phyloP scores from a whole-genome alignment of 1,140 invertebrate genomes.

The Cherax destructor region DNA sequence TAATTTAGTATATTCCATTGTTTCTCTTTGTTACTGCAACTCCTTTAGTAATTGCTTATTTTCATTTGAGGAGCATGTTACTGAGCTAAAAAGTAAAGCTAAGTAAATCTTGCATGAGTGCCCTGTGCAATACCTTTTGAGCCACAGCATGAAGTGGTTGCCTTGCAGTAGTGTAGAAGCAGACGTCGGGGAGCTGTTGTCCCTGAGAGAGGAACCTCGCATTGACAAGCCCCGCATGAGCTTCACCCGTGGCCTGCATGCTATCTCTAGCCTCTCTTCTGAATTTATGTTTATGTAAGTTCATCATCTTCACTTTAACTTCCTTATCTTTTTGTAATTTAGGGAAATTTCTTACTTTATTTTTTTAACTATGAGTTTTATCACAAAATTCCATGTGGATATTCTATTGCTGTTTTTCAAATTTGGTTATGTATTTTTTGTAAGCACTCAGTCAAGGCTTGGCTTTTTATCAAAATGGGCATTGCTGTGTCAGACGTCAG shows the following conservation, averaged over 20 bases:
- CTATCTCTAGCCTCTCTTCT: slow-evolving; percentile 40
- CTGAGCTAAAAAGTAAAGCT: neutral
- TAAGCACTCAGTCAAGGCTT: too few relatives aligned
- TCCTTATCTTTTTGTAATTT: neutral
- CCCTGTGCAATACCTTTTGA: neutral
- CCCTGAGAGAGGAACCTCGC: neutral
- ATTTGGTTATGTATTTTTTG: too few relatives aligned
- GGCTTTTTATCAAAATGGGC: too few relatives aligned
- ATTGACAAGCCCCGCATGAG: slow-evolving; percentile 28
- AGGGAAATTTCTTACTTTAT: too few relatives aligned
- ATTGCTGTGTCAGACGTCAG: too few relatives aligned
- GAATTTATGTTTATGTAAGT: slow-evolving; percentile 49
- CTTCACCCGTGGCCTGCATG: slow-evolving; percentile 43
- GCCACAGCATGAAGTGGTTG: slow-evolving; percentile 10
- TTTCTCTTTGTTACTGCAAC: neutral
- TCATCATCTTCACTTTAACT: neutral
- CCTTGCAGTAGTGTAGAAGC: slow-evolving; percentile 41
- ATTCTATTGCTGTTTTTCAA: too few relatives aligned
- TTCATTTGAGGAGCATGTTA: neutral
- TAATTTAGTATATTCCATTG: neutral
- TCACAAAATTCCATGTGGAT: too few relatives aligned
- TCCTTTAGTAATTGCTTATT: neutral
- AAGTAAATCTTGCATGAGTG: slow-evolving; percentile 1
- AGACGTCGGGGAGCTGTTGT: neutral
- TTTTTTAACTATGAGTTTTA: too few relatives aligned